These are phyloP conservation scores for Bradysia coprophila DNA, from an alignment of 1,140 invertebrate species.

Conservation along the genomic window DNA sequence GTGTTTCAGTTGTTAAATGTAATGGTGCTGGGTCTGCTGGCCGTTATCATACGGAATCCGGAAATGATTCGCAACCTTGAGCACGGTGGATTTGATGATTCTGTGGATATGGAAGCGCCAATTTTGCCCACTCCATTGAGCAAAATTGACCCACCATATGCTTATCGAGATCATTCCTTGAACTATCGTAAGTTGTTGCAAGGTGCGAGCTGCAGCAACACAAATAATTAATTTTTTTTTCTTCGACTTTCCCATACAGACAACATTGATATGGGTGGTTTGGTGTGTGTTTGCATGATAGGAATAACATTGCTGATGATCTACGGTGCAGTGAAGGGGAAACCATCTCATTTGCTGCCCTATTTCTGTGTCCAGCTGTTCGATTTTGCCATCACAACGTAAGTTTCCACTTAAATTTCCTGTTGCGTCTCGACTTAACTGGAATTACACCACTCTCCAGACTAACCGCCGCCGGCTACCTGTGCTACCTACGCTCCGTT, in stretches of 20 bases:
- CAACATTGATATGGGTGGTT: slow-evolving; percentile 55
- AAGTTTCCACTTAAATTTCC: slow-evolving; percentile 26
- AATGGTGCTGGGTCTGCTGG: slow-evolving; percentile 44
- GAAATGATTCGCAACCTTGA: slow-evolving; percentile 34
- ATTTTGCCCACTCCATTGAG: slow-evolving; percentile 44
- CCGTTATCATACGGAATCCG: slow-evolving; percentile 50
- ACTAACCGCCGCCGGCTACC: slow-evolving; percentile 61
- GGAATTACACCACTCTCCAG: slow-evolving; percentile 19
- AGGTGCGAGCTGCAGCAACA: too few species aligned
- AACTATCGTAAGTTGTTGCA: slow-evolving; percentile 41
- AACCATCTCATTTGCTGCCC: slow-evolving; percentile 63
- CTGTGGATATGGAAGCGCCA: slow-evolving; percentile 25
- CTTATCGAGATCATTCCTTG: slow-evolving; percentile 34
- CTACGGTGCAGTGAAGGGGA: slow-evolving; percentile 61
- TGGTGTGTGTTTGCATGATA: slow-evolving; percentile 59
- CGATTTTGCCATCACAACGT: slow-evolving; percentile 73
- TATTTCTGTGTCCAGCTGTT: slow-evolving; percentile 80
- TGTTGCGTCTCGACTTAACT: slow-evolving; percentile 1
- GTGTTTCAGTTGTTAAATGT: slow-evolving; percentile 51
- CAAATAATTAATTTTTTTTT: slow-evolving; percentile 4
- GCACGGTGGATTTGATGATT: slow-evolving; percentile 18
- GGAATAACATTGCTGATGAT: slow-evolving; percentile 63
- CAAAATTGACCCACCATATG: slow-evolving; percentile 40
- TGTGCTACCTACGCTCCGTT: slow-evolving; percentile 65
- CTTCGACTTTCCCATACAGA: slow-evolving; percentile 31